phyloP scores from a whole-genome alignment of 2,113 vertebrate genomes.

The Girardinichthys multiradiatus region DNA sequence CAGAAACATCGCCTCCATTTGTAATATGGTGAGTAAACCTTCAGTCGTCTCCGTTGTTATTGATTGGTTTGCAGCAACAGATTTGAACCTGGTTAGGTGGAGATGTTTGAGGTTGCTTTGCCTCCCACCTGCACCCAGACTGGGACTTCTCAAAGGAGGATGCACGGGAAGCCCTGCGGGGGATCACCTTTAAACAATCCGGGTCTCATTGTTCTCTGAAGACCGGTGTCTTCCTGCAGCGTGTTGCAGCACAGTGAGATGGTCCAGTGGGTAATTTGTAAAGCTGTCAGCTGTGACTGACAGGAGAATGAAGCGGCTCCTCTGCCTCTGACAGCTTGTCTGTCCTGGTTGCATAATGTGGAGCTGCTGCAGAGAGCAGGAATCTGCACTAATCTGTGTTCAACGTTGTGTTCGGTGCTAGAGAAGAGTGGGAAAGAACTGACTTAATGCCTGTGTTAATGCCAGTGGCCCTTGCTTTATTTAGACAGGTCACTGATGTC shows the following conservation, averaged over 20 bases:
- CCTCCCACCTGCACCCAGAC: constrained; percentile 3
- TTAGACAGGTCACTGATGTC: constrained; percentile 18
- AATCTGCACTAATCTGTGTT: constrained; percentile 53
- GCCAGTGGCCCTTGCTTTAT: constrained; percentile 17
- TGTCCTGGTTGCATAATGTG: constrained; percentile 52
- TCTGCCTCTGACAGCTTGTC: constrained; percentile 21
- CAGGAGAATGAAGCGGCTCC: constrained; percentile 19
- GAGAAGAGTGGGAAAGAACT: constrained; percentile 21
- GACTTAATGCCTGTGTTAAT: constrained; percentile 15
- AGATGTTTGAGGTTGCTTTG: constrained; percentile 17
- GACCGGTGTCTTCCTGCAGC: not conserved
- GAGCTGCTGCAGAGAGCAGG: constrained; percentile 34
- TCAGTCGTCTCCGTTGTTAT: constrained; percentile 14
- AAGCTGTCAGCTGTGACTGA: constrained; percentile 41
- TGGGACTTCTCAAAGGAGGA: not conserved
- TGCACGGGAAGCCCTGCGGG: not conserved
- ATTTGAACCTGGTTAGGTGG: constrained; percentile 21
- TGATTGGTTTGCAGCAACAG: constrained; percentile 41
- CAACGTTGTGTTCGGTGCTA: constrained; percentile 37
- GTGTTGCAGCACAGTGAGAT: not conserved
- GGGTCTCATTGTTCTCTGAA: not conserved
- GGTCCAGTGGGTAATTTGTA: not conserved
- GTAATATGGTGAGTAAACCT: constrained; percentile 96
- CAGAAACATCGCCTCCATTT: constrained; percentile 99
- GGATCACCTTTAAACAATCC: not conserved